These are phyloP conservation scores for Lottia gigantea DNA, from an alignment of 2,888 invertebrate species.

Conservation along the genomic window DNA sequence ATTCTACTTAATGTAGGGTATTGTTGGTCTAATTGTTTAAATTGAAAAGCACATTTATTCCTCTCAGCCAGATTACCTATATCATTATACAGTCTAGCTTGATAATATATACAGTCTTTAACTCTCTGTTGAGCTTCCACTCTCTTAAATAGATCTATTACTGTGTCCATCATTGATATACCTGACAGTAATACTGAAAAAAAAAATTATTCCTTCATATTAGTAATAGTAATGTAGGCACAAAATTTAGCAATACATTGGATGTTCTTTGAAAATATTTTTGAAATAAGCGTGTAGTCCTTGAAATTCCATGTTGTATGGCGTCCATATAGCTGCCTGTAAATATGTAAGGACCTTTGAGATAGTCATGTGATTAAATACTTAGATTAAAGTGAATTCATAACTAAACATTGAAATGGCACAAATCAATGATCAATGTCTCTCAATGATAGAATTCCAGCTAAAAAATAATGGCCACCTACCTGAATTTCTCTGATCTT, in stretches of 20 bases:
- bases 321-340: no score
- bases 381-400: no score
- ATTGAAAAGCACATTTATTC: constrained; percentile 85
- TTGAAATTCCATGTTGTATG: no score
- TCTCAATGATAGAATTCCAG: background rate
- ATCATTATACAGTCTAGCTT: constrained; percentile 81
- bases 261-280: no score
- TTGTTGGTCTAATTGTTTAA: constrained; percentile 81
- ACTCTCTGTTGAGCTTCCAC: constrained; percentile 82
- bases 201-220: no score
- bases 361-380: no score
- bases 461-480: constrained; percentile 51
- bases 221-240: no score
- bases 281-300: no score
- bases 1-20: constrained; percentile 77
- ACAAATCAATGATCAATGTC: no score
- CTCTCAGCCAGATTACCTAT: constrained; percentile 78
- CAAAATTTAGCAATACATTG: no score
- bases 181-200: constrained; percentile 50
- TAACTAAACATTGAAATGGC: no score
- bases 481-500: constrained; percentile 61
- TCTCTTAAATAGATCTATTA: constrained; percentile 78
- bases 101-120: constrained; percentile 77
- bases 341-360: no score
- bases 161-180: constrained; percentile 70